Base-by-base conservation (phyloP, 1,140 invertebrate genomes). In the Hestina assimilis region DNA sequence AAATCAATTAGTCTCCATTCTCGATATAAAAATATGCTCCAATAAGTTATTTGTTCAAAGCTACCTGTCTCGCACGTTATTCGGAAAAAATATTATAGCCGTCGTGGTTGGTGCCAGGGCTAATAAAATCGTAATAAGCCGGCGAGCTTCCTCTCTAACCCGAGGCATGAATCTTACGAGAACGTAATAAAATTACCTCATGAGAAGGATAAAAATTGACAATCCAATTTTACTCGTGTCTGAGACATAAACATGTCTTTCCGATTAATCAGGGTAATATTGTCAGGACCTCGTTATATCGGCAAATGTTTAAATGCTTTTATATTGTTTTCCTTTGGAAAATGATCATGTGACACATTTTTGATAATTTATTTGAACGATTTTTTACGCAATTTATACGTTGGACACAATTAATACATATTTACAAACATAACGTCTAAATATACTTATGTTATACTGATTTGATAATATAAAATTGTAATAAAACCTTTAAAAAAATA, bases 51-150 rank as follows among this genome's bases (percentile, higher is more conserved):
- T 72, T 66, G 60, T 56, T 66, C 69, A 72, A 75, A 78, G 69
- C 65, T 81, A 66, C 63, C 75, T 80, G 72, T 67, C 69, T 52
- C 50, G 57, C 55, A 79, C 67, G 79, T 82, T 74, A 78, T 81
- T 75, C 71, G 63, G 69, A 59, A 76, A 79, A 84, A 80, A 81
- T 80, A 82, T 82, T 73, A 78, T 79, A 64, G 74, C 69, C 65
- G 64, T 73, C 72, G 60, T 53, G 60, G 62, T 64, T 66, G 65
- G 59, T 74, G 69, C 52, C 65, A 58, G 62, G 50, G 69, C 71
- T 82, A 83, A 83, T 85, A 85, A 85, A 85, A 83, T 74, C 69
- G 79, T 75, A 82, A 85, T 83, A 83, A 78, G 70, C 66, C 71
- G 66, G 43, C 60, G 66, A 60, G 71, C 62, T 64, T 57, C 51